Percentiles rank a stretch among this genome's conserved stretches.
Conservation (phyloP, 2,797 vertebrate genomes). For the Arnoldichthys spilopterus region DNA sequence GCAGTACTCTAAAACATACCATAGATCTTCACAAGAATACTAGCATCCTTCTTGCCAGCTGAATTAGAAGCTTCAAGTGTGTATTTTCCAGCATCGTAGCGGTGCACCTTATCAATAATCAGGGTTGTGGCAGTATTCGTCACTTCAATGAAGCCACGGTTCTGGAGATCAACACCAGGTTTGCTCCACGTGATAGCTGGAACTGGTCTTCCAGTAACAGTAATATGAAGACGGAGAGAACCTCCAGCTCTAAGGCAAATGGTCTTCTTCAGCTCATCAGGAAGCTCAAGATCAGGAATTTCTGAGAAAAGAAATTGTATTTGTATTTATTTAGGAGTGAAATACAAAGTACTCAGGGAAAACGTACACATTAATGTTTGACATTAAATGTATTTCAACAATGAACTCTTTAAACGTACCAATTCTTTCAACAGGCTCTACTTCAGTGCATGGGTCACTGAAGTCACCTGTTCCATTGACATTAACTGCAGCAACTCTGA, state of each 20-base stretch:
- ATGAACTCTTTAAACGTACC: slow-evolving; percentile 78
- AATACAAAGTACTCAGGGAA: not conserved
- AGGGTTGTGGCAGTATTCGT: slow-evolving; percentile 89
- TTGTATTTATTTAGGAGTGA: slow-evolving; percentile 28
- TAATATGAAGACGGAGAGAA: slow-evolving; percentile 88
- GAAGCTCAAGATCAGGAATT: slow-evolving; percentile 95
- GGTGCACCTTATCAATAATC: slow-evolving; percentile 94
- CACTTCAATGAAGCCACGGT: slow-evolving; percentile 92
- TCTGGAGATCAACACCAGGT: slow-evolving; percentile 88
- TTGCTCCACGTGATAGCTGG: slow-evolving; percentile 93
- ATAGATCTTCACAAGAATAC: slow-evolving; percentile 94
- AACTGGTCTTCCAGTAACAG: slow-evolving; percentile 88
- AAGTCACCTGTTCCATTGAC: slow-evolving; percentile 94
- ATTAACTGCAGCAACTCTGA: slow-evolving; percentile 93
- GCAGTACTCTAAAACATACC: slow-evolving; percentile 76
- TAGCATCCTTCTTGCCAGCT: slow-evolving; percentile 93
- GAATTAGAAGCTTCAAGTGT: slow-evolving; percentile 92
- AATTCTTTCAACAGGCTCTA: slow-evolving; percentile 92
- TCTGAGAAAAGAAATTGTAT: slow-evolving; percentile 74
- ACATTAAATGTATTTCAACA: slow-evolving; percentile 18
- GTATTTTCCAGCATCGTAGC: slow-evolving; percentile 98
- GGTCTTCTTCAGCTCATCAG: slow-evolving; percentile 95
- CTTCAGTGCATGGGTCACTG: slow-evolving; percentile 88
- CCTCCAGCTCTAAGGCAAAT: slow-evolving; percentile 93
- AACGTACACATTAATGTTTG: not conserved